These are phyloP conservation scores for Periplaneta americana DNA, from an alignment of 1,140 invertebrate species.

Conservation along the genomic window DNA sequence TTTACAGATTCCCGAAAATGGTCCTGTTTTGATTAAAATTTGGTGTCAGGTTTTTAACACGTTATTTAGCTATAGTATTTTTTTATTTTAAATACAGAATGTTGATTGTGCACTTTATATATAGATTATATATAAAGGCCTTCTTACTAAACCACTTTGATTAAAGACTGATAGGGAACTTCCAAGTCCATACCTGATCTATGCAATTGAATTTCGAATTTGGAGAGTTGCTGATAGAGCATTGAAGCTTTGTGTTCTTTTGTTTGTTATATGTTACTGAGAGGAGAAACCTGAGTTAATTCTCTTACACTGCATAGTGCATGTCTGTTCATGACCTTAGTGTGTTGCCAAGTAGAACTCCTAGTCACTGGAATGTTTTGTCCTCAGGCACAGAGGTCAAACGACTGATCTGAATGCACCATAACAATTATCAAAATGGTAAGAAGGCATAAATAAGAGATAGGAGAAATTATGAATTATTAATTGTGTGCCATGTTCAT, in stretches of 20 bases:
- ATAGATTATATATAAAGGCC: neutral
- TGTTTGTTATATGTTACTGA: neutral
- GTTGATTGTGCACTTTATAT: neutral
- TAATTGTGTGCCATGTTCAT: neutral
- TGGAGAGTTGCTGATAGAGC: neutral
- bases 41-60: neutral
- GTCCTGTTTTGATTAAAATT: neutral
- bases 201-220: neutral
- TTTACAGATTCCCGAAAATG: neutral
- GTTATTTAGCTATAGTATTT: neutral
- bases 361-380: neutral
- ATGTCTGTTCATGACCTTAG: neutral
- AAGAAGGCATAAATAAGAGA: neutral
- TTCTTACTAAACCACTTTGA: neutral
- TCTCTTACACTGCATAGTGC: neutral
- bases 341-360: neutral
- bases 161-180: neutral
- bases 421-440: too few species aligned
- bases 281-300: neutral
- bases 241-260: neutral
- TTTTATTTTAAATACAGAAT: neutral
- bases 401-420: neutral
- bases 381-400: neutral
- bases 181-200: neutral
- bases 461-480: neutral